Conservation (phyloP, 1,140 invertebrate genomes). For the Aphelenchoides besseyi region DNA sequence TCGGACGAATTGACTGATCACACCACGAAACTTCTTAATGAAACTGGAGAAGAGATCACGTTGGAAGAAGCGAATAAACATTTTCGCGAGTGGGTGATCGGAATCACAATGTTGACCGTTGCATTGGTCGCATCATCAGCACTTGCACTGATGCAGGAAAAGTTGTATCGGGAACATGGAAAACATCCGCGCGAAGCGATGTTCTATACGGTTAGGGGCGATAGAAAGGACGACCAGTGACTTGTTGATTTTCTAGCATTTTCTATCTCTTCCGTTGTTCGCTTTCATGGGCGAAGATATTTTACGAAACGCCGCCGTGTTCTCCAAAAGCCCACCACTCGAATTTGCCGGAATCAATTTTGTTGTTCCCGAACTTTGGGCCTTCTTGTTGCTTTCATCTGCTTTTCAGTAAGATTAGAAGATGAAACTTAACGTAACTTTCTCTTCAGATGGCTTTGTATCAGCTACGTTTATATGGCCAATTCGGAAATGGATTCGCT, state of each 20-base stretch:
- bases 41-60: conserved; percentile 41
- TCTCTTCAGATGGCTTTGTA: conserved; percentile 75
- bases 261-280: conserved; percentile 82
- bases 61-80: conserved; percentile 57
- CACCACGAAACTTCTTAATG: conserved; percentile 27
- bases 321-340: conserved; percentile 63
- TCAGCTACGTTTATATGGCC: conserved; percentile 85
- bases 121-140: conserved; percentile 86
- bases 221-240: conserved; percentile 7
- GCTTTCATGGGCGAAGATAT: conserved; percentile 74
- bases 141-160: conserved; percentile 95
- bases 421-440: conserved; percentile 18
- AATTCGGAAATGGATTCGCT: conserved; percentile 88
- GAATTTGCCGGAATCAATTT: conserved; percentile 62
- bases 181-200: conserved; percentile 91
- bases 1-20: neutral
- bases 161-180: conserved; percentile 78
- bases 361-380: conserved; percentile 72
- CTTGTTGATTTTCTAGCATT: conserved; percentile 67
- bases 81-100: conserved; percentile 63
- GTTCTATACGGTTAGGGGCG: conserved; percentile 75
- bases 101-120: conserved; percentile 79
- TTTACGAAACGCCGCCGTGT: conserved; percentile 68
- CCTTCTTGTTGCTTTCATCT: conserved; percentile 80
- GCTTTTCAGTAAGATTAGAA: conserved; percentile 75